Base-by-base conservation (phyloP, 2,797 vertebrate species). In the Rhabdomys pumilio region DNA sequence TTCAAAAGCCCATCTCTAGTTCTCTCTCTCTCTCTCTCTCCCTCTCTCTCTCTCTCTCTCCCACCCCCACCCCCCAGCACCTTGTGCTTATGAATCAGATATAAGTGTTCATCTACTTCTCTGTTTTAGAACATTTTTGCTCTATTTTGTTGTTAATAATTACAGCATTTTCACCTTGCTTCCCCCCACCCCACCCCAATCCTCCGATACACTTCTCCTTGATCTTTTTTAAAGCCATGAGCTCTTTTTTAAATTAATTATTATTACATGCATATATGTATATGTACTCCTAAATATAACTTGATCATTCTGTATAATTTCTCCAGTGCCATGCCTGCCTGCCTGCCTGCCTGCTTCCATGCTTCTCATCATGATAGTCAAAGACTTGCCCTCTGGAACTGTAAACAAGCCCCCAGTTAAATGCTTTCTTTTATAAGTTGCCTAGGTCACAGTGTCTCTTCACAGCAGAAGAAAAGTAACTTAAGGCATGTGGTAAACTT, bases 61-160 rank as follows among this genome's bases (percentile, higher is more conserved):
- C 44, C 4, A 44, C 44, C 44, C 44, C 15, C 41, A 9, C 4
- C 10, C 5, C 6, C 11, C 61, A 14, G 1, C 14, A 31, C 5
- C 83, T 50, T 15, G 20, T 26, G 20, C 31, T 15, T 10, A 7
- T 53, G 20, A 22, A 53, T 53, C 20, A 86, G 63, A 69, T 86
- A 50, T 53, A 86, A 86, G 20, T 34, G 8, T 44, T 86, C 20
- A 17, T 85, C 83, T 67, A 50, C 31, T 22, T 82, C 80, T 53
- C 13, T 44, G 29, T 50, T 67, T 47, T 63, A 83, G 31, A 69
- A n/a, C 6, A 53, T 69, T 85, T 61, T 85, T 26, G n/a, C 53
- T n/a, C 83, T 53, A 69, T 86, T 69, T 86, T 67, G 63, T 69
- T 69, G 15, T 69, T 86, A 86, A 86, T 86, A 86, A 86, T 69